Base-by-base conservation (phyloP, 2,888 invertebrate species). In the Lasius fuliginosus region DNA sequence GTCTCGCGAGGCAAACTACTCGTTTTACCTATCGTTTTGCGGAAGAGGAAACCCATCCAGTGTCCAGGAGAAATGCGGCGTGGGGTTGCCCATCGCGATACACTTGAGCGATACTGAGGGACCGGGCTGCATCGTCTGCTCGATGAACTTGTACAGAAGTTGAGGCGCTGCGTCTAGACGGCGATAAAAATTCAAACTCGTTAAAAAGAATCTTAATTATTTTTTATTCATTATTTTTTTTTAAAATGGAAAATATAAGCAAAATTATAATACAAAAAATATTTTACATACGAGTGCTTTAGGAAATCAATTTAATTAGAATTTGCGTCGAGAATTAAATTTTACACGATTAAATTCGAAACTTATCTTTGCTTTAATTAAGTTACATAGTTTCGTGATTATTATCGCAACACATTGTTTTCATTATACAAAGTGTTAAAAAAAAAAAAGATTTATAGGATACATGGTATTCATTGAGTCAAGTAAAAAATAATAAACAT, bases 51-150 rank as follows among this genome's bases (percentile, higher is more conserved):
- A 98, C 68, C 98, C 98, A 94, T 98, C 98, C 88, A 98, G 96
- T 11, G 97, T 96, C 99, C 99, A 99, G 73, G 97, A 97, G 95
- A 99, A 98, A 94, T 98, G 97, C 4, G 99, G 99, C 73, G 98
- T 97, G 9, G 99, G 99, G 95, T 98, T 99, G 73, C 99, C 99
- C 92, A 98, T 97, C n/a, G 98, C 98, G 86, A 98, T 98, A 95
- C 99, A 99, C 95, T 98, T 98, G 90, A 99, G 96, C 30, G 98
- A 98, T 69, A 99, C 98, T 88, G 98, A 97, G 49, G 98, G 98
- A 27, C 99, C 99, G 0, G 98, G 98, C 94, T 98, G 98, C 85
- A 99, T 95, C 12, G 98, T 98, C 95, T 98, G 98, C 95, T 98
- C 98, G 83, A 98, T 97, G 95, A 99, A 99, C 97, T 98, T 98